These are phyloP conservation scores for Berghia stephanieae DNA, from an alignment of 1,140 invertebrate genomes.

Conservation along the genomic window DNA sequence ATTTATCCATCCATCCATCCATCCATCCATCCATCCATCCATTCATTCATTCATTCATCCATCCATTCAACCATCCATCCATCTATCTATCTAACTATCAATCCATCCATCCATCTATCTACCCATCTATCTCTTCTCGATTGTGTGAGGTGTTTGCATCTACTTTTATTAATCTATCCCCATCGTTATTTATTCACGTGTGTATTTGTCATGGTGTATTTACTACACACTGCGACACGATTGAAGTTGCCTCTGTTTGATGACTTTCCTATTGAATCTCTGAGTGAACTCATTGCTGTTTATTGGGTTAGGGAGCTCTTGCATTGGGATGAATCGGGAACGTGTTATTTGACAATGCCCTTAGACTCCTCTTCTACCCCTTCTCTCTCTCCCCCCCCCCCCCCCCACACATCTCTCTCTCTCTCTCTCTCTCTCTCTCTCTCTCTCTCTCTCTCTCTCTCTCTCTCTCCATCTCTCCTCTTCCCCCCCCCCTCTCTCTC, in stretches of 20 bases:
- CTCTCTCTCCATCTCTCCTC: too few relatives aligned
- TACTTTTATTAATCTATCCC: background rate
- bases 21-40: too few relatives aligned
- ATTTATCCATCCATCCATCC: too few relatives aligned
- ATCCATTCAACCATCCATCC: too few relatives aligned
- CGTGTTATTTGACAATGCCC: too few relatives aligned
- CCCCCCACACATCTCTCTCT: background rate
- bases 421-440: too few relatives aligned
- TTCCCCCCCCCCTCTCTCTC: background rate
- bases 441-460: too few relatives aligned
- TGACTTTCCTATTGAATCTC: background rate
- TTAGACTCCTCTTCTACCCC: background rate
- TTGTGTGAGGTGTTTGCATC: background rate
- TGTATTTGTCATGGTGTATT: background rate
- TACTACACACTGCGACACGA: background rate
- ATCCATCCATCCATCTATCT: too few relatives aligned
- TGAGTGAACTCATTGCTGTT: background rate
- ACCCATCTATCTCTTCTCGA: background rate
- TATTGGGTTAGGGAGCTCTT: too few relatives aligned
- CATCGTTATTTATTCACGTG: background rate
- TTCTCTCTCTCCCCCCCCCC: background rate
- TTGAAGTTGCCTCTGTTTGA: background rate
- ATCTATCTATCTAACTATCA: too few relatives aligned
- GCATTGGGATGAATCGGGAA: too few relatives aligned
- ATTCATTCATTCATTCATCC: too few relatives aligned